These are phyloP conservation scores for Spialia ferax DNA, from an alignment of 2,888 invertebrate species.

Conservation along the genomic window DNA sequence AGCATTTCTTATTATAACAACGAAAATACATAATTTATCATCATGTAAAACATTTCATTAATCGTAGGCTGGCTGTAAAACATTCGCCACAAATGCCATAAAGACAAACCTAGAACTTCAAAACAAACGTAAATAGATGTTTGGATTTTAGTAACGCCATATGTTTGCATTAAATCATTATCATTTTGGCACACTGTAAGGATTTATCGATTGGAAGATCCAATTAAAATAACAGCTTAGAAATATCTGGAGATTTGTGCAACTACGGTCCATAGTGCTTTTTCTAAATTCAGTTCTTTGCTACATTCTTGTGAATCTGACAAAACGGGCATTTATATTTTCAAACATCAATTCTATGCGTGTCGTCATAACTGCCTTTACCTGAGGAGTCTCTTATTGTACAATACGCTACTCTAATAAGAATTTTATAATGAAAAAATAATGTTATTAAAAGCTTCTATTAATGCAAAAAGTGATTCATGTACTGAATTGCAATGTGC, in stretches of 20 bases:
- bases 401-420: constrained; percentile 24
- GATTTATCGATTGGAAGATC: constrained; percentile 32
- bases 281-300: constrained; percentile 14
- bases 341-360: constrained; percentile 14
- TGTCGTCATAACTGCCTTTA: constrained; percentile 7
- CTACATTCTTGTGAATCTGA: constrained; percentile 9
- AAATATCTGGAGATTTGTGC: constrained; percentile 20
- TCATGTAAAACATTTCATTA: background rate
- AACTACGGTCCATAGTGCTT: constrained; percentile 25
- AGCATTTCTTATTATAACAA: constrained; percentile 30
- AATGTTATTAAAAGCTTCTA: constrained; percentile 29
- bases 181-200: constrained; percentile 36
- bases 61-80: background rate
- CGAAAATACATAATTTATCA: constrained; percentile 16
- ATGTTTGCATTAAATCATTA: constrained; percentile 14
- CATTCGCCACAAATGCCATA: background rate
- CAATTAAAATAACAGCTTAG: constrained; percentile 16
- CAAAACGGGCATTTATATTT: background rate
- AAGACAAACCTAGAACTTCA: constrained; percentile 8
- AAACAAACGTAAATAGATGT: too few species aligned
- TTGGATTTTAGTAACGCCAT: background rate
- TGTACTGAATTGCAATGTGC: constrained; percentile 27
- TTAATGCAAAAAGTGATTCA: constrained; percentile 20
- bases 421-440: constrained; percentile 29
- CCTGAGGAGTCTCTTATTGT: constrained; percentile 25